Conservation (phyloP, 2,888 invertebrate genomes). For the Lithophane semibrunnea region DNA sequence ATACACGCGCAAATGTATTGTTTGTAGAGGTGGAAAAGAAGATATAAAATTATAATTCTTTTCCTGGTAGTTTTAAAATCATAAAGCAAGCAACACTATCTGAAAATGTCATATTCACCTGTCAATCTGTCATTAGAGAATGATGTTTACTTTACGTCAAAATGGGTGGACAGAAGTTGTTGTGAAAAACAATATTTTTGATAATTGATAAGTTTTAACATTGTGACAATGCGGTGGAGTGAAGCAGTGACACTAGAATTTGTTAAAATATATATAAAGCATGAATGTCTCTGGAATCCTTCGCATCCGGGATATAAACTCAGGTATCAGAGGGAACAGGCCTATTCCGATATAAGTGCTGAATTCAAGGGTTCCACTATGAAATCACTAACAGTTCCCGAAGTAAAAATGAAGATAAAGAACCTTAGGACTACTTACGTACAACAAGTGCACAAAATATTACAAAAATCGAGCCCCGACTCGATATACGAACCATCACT, state of each 20-base stretch:
- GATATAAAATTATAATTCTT: no score
- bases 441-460: constrained; percentile 87
- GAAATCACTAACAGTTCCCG: constrained; percentile 78
- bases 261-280: constrained; percentile 86
- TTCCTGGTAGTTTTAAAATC: neutral
- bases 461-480: constrained; percentile 82
- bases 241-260: constrained; percentile 86
- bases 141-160: constrained; percentile 25
- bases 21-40: neutral
- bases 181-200: constrained; percentile 29
- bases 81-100: neutral
- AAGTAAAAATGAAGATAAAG: constrained; percentile 88
- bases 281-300: constrained; percentile 89
- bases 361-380: constrained; percentile 79
- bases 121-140: neutral
- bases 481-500: constrained; percentile 82
- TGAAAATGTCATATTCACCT: neutral
- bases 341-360: constrained; percentile 78
- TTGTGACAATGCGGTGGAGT: constrained; percentile 83
- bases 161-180: constrained; percentile 13
- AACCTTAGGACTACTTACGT: constrained; percentile 87
- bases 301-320: constrained; percentile 82
- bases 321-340: constrained; percentile 80
- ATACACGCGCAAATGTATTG: no score
- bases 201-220: neutral